These are phyloP conservation scores for Pampus argenteus DNA, from an alignment of 2,797 vertebrate species.

Conservation along the genomic window DNA sequence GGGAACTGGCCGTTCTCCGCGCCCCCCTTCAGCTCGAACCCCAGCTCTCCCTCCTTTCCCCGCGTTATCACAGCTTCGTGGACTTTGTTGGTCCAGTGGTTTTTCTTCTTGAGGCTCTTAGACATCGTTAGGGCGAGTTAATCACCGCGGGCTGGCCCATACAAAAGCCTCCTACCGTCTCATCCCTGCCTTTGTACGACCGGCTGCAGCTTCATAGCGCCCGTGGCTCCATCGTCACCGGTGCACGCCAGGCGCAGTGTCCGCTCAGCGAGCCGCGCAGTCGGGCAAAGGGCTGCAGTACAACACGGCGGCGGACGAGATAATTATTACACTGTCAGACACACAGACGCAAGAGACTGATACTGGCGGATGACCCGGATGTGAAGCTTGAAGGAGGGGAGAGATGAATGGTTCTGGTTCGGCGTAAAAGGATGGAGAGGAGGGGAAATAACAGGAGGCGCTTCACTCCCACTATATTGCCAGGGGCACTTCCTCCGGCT, in stretches of 20 bases:
- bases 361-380: conserved; percentile 88
- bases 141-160: conserved; percentile 78
- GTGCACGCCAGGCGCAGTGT: conserved; percentile 71
- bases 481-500: conserved; percentile 70
- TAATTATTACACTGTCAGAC: conserved; percentile 70
- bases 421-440: conserved; percentile 80
- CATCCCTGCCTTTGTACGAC: conserved; percentile 77
- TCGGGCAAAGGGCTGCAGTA: conserved; percentile 75
- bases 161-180: conserved; percentile 76
- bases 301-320: conserved; percentile 72
- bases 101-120: conserved; percentile 99
- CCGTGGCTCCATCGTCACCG: conserved; percentile 74
- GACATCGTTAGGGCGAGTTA: conserved; percentile 91
- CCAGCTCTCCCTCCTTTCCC: conserved; percentile 94
- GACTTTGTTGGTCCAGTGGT: conserved; percentile 99
- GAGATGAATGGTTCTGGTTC: conserved; percentile 84
- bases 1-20: conserved; percentile 98
- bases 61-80: conserved; percentile 95
- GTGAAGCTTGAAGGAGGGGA: conserved; percentile 87
- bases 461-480: conserved; percentile 69
- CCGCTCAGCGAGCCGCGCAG: conserved; percentile 74
- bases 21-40: conserved; percentile 96
- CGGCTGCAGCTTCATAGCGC: conserved; percentile 73
- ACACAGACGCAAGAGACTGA: conserved; percentile 75
- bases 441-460: conserved; percentile 71